These are phyloP conservation scores for roundworm (Caenorhabditis elegans) DNA, from an alignment of 1,140 invertebrate species.

Conservation along the genomic window WBcel235 BX284602.5:4740501-4741000, in stretches of 20 bases:
- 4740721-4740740: constrained; percentile 94
- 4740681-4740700: constrained; percentile 92
- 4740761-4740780: no score
- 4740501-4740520: neutral
- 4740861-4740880: constrained; percentile 77
- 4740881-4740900: constrained; percentile 71
- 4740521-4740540: constrained; percentile 95
- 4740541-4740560: constrained; percentile 90
- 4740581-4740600: constrained; percentile 96
- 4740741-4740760: constrained; percentile 87
- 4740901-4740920: constrained; percentile 44
- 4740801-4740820: constrained; percentile 74
- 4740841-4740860: constrained; percentile 90
- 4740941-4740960: no score
- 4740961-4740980: no score
- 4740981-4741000: no score
- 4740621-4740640: constrained; percentile 57
- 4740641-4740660: constrained; percentile 68
- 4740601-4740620: constrained; percentile 96
- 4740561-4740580: constrained; percentile 89
- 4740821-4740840: constrained; percentile 95
- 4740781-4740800: neutral
- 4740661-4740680: constrained; percentile 90
- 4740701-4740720: constrained; percentile 94
- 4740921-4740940: no score